Evolutionary conservation across 2,797 vertebrate genomes (phyloP), one percentile per base, ranked within the genome.

Genomic region (Lagodon rhomboides): DNA sequence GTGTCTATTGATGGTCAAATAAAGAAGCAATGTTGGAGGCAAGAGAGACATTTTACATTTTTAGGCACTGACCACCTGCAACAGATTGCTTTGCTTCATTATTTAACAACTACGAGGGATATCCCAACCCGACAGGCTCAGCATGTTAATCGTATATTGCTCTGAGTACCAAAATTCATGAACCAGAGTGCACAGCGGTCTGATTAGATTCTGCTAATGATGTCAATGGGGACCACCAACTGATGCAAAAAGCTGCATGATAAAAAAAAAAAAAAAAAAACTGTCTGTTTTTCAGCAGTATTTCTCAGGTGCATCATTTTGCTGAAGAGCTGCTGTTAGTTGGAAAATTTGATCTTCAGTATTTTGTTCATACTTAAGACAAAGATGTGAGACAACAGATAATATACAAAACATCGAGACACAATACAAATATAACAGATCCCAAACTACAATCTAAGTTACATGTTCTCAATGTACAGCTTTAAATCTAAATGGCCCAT

Each of bases 1-100:
- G 13, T 75, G 65, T 77, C 54, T 76, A 68, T 20, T 73, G 34
- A 77, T 65, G 23, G 8, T 43, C n/a, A 65, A 69, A 79, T 68
- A 10, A 67, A 73, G 27, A 59, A 15, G 8, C 22, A 25, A 54
- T 18, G 20, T 58, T 50, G 16, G 59, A 68, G 4, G 41, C 13
- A 64, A 70, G 44, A 9, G 12, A 64, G 10, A 18, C 51, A 55
- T 70, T 1, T 75, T 47, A 41, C 30, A 64, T 3, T 53, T 66
- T 62, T 67, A 38, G 10, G 34, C 10, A 38, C 9, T 38, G 38
- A 38, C 18, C 72, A 59, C 23, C 44, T 75, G n/a, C 12, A 34
- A 46, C 1, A 0, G 4, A 5, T 18, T 12, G 25, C 25, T 70
- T 51, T 68, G 17, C 49, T 75, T 22, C 1, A 38, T 22, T 0